Base-by-base conservation (phyloP, 1,140 invertebrate species). In the Ooceraea biroi region DNA sequence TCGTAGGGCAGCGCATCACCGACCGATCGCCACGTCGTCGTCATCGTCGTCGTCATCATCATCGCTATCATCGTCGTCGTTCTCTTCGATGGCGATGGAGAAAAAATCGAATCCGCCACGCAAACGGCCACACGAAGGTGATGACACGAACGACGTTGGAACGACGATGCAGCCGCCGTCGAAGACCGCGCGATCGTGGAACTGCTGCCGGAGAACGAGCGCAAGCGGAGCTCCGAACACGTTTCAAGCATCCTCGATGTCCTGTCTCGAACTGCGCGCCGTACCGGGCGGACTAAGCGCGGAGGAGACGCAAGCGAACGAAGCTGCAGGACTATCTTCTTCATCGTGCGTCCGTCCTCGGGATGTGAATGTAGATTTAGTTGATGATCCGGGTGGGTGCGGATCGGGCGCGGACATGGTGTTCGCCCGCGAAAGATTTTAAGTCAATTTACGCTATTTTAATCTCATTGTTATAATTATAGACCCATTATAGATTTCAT, bases 1-100 rank as follows among this genome's bases (percentile, higher is more conserved):
- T 86, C 86, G 86, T 65, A 90, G 89, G 88, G 72, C 73, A 50
- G 60, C 57, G 72, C 82, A 84, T 80, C 77, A 78, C 57, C 88
- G 74, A 44, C 78, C 82, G 74, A 82, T 60, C 66, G 60, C 85
- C 52, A 73, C 76, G 44, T 78, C 57, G 66, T 52, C 60, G 61
- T 66, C 27, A 55, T 58, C 17, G 27, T 30, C 50, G 36, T 63
- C 41, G 46, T 25, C 50, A 57, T 58, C 58, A 7, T 36, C 36
- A 36, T 36, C 36, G 36, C 36, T 36, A 12, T 73, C 68, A 19
- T 22, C 52, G 63, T 76, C 82, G 22, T n/a, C 55, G 44, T 36
- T 36, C 36, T 36, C 36, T 2, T 7, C 36, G 68, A 52, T n/a
- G 78, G 80, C 86, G 65, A 82, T 68, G 65, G 76, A 17, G 52